Evolutionary conservation across 2,113 vertebrate genomes (phyloP).

Genomic region (Anguilla japonica): DNA sequence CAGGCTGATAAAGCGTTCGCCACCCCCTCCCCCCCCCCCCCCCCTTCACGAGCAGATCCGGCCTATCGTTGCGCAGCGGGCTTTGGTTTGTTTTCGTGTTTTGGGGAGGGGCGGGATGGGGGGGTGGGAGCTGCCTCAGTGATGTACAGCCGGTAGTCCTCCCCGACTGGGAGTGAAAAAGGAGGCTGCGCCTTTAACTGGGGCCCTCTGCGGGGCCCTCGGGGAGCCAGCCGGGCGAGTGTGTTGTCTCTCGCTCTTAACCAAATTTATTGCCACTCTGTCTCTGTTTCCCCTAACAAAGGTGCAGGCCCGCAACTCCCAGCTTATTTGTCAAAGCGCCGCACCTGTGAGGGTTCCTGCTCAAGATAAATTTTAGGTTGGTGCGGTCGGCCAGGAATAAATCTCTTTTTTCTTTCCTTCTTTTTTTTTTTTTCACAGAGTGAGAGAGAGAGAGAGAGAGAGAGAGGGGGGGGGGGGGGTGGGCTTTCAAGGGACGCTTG

Average conservation of each 20-base stretch:
- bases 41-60: slow-evolving; percentile 57
- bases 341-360: slow-evolving; percentile 73
- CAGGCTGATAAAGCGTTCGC: slow-evolving; percentile 70
- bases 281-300: slow-evolving; percentile 68
- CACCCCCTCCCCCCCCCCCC: slow-evolving; percentile 52
- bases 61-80: slow-evolving; percentile 50
- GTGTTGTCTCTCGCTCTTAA: slow-evolving; percentile 64
- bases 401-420: slow-evolving; percentile 49
- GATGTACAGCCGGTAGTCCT: slow-evolving; percentile 64
- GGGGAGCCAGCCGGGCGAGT: slow-evolving; percentile 66
- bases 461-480: slow-evolving; percentile 49
- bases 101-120: not conserved
- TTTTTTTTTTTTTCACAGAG: slow-evolving; percentile 50
- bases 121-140: slow-evolving; percentile 56
- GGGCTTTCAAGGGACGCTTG: slow-evolving; percentile 73
- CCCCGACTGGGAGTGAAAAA: slow-evolving; percentile 56
- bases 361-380: slow-evolving; percentile 76
- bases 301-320: slow-evolving; percentile 57
- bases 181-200: slow-evolving; percentile 67
- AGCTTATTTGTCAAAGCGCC: slow-evolving; percentile 77
- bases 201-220: slow-evolving; percentile 59
- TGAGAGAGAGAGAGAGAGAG: slow-evolving; percentile 39
- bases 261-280: slow-evolving; percentile 74
- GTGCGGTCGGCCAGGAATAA: slow-evolving; percentile 69
- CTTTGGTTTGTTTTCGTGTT: slow-evolving; percentile 27